Conservation (phyloP, 1,140 invertebrate genomes). For the Brachionus koreanus region DNA sequence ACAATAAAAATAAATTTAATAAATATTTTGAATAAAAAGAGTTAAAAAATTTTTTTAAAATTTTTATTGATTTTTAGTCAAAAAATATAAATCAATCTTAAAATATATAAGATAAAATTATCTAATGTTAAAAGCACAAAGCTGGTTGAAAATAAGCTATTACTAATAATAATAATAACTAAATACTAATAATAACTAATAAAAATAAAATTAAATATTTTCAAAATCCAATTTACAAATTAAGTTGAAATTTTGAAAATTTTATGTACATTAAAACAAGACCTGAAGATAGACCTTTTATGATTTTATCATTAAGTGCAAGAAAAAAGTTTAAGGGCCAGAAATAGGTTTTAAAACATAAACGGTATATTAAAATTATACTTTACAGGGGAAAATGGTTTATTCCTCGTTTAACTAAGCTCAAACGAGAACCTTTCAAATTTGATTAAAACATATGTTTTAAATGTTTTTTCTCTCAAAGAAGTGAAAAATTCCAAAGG, state of each 20-base stretch:
- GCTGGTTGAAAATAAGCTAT: background rate
- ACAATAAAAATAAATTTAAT: too few species aligned
- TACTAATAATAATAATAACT: background rate
- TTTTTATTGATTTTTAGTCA: background rate
- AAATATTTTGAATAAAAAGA: background rate
- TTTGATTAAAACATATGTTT: background rate
- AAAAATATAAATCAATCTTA: background rate
- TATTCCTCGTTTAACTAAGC: background rate
- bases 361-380: background rate
- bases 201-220: background rate
- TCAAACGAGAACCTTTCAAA: background rate
- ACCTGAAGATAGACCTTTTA: background rate
- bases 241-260: background rate
- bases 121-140: background rate
- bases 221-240: background rate
- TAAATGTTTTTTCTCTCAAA: background rate
- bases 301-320: background rate
- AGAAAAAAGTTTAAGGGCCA: background rate
- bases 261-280: background rate
- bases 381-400: background rate
- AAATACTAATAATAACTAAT: background rate
- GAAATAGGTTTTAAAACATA: background rate
- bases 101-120: background rate
- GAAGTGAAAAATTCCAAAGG: background rate
- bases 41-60: background rate